Evolutionary conservation across 30 jellyfish, hydroid and myxozoan genomes (phyloP), one percentile per base, ranked within the genome.

Genomic region (Hydractinia symbiolongicarpus): DNA sequence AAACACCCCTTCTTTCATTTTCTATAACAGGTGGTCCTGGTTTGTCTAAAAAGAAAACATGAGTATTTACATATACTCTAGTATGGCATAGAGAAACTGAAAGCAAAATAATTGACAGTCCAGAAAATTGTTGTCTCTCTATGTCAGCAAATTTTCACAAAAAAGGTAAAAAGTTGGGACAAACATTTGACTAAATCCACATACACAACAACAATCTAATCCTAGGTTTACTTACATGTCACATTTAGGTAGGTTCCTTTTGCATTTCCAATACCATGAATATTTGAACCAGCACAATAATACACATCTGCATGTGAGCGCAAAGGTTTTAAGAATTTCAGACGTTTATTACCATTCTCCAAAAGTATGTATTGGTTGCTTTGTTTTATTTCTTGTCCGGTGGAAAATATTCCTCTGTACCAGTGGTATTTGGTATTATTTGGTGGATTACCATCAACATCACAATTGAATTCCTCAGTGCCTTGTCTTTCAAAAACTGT

Each of bases 251-350:
- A 74, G 9, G 93, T 96, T 53, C 82, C 88, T 14, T 88, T 87
- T 21, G 81, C 85, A 5, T 50, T 78, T 7, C 98, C 98, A 15
- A 64, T 77, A 5, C 95, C 98, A 57, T 82, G 91, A 5, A 84
- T 66, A 81, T 87, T 91, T n/a, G 74, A 67, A 6, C 95, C 98
- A 44, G 95, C 95, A 76, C 98, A 91, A 61, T 62, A 79, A 66
- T 79, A 79, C n/a, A 60, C n/a, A 8, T 44, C 67, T 20, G 87
- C 82, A 17, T 30, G 14, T 9, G 57, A 16, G 6, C 87, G 84
- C 15, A 54, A 15, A 4, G 87, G 87, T 20, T 79, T 79, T 21
- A 79, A 14, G 50, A 79, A 79, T 19, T 61, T 81, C 8, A 81
- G 58, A 15, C 89, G 76, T 20, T 81, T 81, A 17, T 86, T 86